Evolutionary conservation across 2,797 vertebrate genomes (phyloP), one percentile per base, ranked within the genome.

Genomic region (Anniella stebbinsi): DNA sequence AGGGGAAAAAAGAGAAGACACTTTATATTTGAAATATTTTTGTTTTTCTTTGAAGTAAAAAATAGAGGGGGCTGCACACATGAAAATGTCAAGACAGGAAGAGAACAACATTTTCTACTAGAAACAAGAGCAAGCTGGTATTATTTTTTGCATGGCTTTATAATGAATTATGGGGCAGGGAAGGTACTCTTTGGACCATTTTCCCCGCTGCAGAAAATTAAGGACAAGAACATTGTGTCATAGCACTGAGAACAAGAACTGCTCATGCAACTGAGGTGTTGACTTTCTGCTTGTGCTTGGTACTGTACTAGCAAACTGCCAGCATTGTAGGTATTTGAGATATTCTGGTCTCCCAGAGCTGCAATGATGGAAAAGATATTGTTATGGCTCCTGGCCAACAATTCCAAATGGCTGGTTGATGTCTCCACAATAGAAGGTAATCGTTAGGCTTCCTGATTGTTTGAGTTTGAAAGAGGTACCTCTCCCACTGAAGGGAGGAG

Each of bases 41-140:
- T 18, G 41, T 30, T 93, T 91, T 30, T 45, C 88, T 87, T 78
- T 84, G 57, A 87, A 48, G 73, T 92, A 21, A 88, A 93, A 72
- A 92, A 77, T 88, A n/a, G 87, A 93, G 23, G 92, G 28, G 41
- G n/a, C 11, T 63, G 69, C 21, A 13, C 7, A 54, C 30, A 81
- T 8, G 41, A 4, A n/a, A 70, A 73, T 21, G 25, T 33, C 45
- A 57, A 80, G 57, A 70, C 60, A 51, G 60, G 45, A 80, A 15
- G 23, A 9, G 3, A 80, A 54, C 13, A 33, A 3, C 17, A 11
- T 8, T 48, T 57, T 51, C 23, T 57, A 1, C 41, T 18, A 38
- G 63, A 54, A 80, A 80, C 76, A 54, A 45, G 4, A 66, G 30
- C 51, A 54, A 60, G 38, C 8, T 28, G 45, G 8, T 25, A 86